These are phyloP conservation scores for Melanotaenia nigrans DNA, from an alignment of 2,797 vertebrate species.

Conservation along the genomic window DNA sequence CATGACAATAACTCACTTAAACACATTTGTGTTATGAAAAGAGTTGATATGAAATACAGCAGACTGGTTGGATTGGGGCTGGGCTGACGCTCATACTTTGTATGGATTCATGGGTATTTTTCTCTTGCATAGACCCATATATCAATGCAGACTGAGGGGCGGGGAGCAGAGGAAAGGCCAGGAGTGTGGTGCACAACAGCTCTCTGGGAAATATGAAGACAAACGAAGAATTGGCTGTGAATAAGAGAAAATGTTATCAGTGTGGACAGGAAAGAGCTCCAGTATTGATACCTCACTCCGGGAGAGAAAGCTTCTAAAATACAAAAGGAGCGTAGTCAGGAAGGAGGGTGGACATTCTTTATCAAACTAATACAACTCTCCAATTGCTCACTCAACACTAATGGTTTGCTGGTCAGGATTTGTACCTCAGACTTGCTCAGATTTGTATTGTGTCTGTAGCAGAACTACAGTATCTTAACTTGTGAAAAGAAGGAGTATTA, in stretches of 20 bases:
- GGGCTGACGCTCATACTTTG: constrained; percentile 60
- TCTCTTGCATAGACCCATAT: constrained; percentile 83
- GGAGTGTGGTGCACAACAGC: constrained; percentile 76
- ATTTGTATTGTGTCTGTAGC: constrained; percentile 53
- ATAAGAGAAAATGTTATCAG: constrained; percentile 79
- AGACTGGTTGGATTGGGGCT: constrained; percentile 36
- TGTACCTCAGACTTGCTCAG: constrained; percentile 59
- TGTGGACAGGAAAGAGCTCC: constrained; percentile 77
- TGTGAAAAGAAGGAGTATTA: constrained; percentile 51
- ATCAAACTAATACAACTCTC: constrained; percentile 64
- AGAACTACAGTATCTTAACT: constrained; percentile 56
- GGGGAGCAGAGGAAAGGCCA: constrained; percentile 83
- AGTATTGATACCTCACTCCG: constrained; percentile 76
- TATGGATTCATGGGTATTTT: constrained; percentile 84
- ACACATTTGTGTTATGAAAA: constrained; percentile 27
- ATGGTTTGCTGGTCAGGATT: constrained; percentile 67
- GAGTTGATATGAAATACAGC: constrained; percentile 34
- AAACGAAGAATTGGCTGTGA: constrained; percentile 83
- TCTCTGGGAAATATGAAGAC: constrained; percentile 84
- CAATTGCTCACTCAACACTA: constrained; percentile 64
- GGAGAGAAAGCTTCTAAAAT: constrained; percentile 68
- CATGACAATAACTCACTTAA: constrained; percentile 7
- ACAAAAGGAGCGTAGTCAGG: constrained; percentile 66
- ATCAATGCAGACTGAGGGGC: constrained; percentile 88
- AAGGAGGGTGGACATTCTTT: constrained; percentile 69